Base-by-base conservation (phyloP, 2,113 vertebrate genomes). In the Brevimyrus niger region DNA sequence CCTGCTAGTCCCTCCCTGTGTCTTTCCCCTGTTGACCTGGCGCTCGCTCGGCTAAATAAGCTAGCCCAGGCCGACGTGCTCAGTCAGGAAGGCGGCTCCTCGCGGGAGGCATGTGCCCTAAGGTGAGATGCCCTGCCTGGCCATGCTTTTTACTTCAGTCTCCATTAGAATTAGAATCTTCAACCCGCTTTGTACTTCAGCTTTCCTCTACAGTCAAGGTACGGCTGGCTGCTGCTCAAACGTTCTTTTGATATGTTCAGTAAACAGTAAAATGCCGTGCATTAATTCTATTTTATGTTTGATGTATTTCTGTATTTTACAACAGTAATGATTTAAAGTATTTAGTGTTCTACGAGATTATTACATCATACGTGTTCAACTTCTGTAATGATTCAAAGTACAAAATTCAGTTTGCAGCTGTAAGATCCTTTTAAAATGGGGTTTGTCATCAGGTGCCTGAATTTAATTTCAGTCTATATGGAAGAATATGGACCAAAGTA, bases 91-190 rank as follows among this genome's bases (percentile, higher is more conserved):
- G 91, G 92, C 61, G 92, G 91, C 87, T 94, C 90, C 0, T 83
- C 89, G 1, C 90, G 91, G 91, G 95, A 96, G 84, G 86, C 92
- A 87, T 93, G 92, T 46, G 93, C 94, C 90, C 93, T 95, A 89
- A 96, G 95, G 96, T 96, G 92, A 87, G 94, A 82, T 50, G 15
- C 23, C 13, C 46, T 3, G 21, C 44, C n/a, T 35, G 5, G 19
- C 19, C 10, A 4, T n/a, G 0, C 8, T n/a, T 9, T n/a, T n/a
- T 47, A 44, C 38, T 8, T 23, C 15, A 46, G 1, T 84, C 82
- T 21, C 9, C 2, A 47, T 46, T 23, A 44, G 44, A 84, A 84
- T 44, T 47, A 23, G 21, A 38, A 46, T 47, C 23, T 47, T n/a
- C 82, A 3, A 80, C 23, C 19, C 31, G 17, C 76, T 84, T 44